These are phyloP conservation scores for Gerris lacustris DNA, from an alignment of 2,888 invertebrate genomes.

Conservation along the genomic window DNA sequence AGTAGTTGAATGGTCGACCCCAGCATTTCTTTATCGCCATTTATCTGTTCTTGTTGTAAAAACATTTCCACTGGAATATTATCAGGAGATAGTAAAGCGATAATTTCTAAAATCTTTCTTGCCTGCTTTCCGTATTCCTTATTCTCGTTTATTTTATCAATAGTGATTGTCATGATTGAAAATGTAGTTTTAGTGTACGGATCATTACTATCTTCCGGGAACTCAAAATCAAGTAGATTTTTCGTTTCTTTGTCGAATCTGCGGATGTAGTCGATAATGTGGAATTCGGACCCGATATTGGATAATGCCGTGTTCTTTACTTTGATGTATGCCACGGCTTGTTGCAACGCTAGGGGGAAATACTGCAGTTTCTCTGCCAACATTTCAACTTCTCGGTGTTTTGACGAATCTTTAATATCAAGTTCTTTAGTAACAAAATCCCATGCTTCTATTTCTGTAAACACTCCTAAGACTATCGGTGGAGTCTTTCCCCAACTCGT, in stretches of 20 bases:
- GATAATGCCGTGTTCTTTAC: conserved; percentile 6
- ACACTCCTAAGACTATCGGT: neutral
- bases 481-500: conserved; percentile 12
- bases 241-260: neutral
- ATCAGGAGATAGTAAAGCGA: conserved; percentile 19
- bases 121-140: conserved; percentile 16
- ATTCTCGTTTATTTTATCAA: conserved; percentile 13
- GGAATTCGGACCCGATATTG: conserved; percentile 8
- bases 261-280: conserved; percentile 16
- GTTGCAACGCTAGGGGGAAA: conserved; percentile 22
- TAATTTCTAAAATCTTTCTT: conserved; percentile 13
- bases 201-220: conserved; percentile 16
- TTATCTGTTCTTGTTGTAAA: neutral
- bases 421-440: conserved; percentile 12
- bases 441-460: conserved; percentile 5
- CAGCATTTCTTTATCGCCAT: neutral
- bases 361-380: conserved; percentile 15
- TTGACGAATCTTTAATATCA: conserved; percentile 2
- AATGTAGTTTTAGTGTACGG: conserved; percentile 15
- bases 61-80: conserved; percentile 16
- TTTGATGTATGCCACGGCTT: conserved; percentile 21
- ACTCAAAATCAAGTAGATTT: conserved; percentile 14
- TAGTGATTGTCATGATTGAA: conserved; percentile 18
- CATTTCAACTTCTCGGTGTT: conserved; percentile 5
- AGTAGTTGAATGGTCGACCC: conserved; percentile 13